phyloP scores from a whole-genome alignment of 1,140 invertebrate genomes.

The Eufriesea mexicana region DNA sequence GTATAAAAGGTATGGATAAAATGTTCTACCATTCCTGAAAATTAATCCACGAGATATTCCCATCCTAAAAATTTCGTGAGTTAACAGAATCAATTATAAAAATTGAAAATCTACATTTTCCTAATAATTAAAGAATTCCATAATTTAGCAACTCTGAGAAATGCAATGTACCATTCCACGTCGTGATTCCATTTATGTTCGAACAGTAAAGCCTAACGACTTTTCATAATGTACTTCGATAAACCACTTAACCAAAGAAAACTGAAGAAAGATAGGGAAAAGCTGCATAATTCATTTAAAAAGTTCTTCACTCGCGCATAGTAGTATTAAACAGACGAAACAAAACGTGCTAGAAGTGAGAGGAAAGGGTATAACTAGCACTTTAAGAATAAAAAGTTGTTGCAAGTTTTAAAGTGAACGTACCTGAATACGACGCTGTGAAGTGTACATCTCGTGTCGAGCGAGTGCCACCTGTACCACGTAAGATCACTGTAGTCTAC shows the following conservation, averaged over 20 bases:
- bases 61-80: no score
- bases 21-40: no score
- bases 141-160: no score
- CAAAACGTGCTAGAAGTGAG: not conserved
- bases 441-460: slow-evolving; percentile 6
- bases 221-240: not conserved
- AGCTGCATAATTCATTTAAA: not conserved
- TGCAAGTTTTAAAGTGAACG: slow-evolving; percentile 30
- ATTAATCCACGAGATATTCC: no score
- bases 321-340: not conserved
- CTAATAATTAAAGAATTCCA: no score
- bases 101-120: no score
- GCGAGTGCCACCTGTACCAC: slow-evolving; percentile 9
- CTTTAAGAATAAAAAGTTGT: slow-evolving; percentile 35
- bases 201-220: not conserved
- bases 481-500: slow-evolving; percentile 29
- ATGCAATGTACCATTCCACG: no score
- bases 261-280: no score
- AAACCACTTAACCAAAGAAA: no score
- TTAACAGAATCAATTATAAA: no score
- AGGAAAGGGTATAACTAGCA: not conserved
- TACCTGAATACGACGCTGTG: not conserved
- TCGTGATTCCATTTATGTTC: no score
- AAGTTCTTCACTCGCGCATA: not conserved
- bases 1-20: no score